phyloP scores from a whole-genome alignment of 2,113 vertebrate genomes.

The Chaenocephalus aceratus region DNA sequence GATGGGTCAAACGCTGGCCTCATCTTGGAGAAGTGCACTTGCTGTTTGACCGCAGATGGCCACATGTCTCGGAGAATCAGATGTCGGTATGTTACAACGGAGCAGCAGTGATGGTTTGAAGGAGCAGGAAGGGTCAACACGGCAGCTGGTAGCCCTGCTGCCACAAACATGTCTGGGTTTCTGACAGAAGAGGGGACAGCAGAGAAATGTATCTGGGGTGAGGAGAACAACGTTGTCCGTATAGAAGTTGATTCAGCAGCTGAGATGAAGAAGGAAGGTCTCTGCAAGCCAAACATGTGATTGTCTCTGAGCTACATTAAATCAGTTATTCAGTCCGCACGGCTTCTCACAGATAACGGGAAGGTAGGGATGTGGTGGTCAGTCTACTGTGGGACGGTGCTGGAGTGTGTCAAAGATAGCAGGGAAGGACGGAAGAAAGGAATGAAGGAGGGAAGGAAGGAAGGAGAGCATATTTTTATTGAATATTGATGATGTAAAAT shows the following conservation, averaged over 20 bases:
- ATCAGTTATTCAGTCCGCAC: slow-evolving; percentile 38
- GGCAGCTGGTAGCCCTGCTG: slow-evolving; percentile 44
- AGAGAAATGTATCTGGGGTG: neutral
- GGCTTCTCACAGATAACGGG: slow-evolving; percentile 46
- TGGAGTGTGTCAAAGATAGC: neutral
- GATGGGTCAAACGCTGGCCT: too few relatives aligned
- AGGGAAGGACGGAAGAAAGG: neutral
- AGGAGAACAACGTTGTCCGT: slow-evolving; percentile 16
- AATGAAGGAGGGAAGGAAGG: neutral
- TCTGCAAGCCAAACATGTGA: neutral
- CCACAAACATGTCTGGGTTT: slow-evolving; percentile 14
- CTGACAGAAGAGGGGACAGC: slow-evolving; percentile 1
- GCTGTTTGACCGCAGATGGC: too few relatives aligned
- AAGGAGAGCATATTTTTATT: neutral
- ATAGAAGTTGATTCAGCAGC: slow-evolving; percentile 17
- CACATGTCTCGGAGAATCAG: neutral
- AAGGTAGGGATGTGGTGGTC: slow-evolving; percentile 15
- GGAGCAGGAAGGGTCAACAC: slow-evolving; percentile 17
- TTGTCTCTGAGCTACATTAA: slow-evolving; percentile 38
- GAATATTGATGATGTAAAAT: neutral
- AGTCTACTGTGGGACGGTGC: slow-evolving; percentile 22
- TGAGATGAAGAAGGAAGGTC: slow-evolving; percentile 3
- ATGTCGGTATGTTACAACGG: slow-evolving; percentile 9
- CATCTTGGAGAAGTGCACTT: too few relatives aligned
- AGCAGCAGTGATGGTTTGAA: slow-evolving; percentile 21